Base-by-base conservation (phyloP, 2,113 vertebrate genomes). In the Oenanthe melanoleuca region DNA sequence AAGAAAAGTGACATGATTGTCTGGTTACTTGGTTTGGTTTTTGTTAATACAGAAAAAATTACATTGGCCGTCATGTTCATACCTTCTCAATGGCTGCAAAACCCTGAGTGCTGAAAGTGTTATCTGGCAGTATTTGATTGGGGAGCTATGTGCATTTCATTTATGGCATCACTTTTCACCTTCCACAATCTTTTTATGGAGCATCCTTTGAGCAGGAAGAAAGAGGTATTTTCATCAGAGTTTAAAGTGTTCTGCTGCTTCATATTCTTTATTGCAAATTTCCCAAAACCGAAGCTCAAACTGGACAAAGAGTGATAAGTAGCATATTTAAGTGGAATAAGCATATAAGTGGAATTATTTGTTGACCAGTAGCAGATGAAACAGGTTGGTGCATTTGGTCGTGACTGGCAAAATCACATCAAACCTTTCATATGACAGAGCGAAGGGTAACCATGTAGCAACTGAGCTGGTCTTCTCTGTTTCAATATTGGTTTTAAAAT, bases 21-120 rank as follows among this genome's bases (percentile, higher is more conserved):
- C 50, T 84, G 44, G 21, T 59, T 87, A 31, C 73, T 95, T 94
- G 80, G 17, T 52, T 95, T 93, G 78, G 1, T 19, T 94, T 86
- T 84, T 79, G 66, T 79, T 87, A 89, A 78, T 73, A 61, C 53
- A 89, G 65, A 89, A 82, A 56, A 89, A 89, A 72, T 69, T 56
- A 38, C 20, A 19, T 21, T 89, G 28, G 19, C 70, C 75, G 49
- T 87, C 59, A 79, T 0, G 0, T 82, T 78, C 1, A 0, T 78
- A 53, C 69, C 72, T 90, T 85, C 63, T 84, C 50, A 71, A 3
- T 53, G 69, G 59, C 26, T 91, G 29, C 40, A 82, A 45, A 89
- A 24, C 45, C 23, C 55, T 47, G 77, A 71, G 37, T 1, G 6
- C 53, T 91, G 86, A 22, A 22, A 38, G 61, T 44, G 47, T 80